These are phyloP conservation scores for Pterobdella sp. DNA, from an alignment of 2,888 invertebrate species.

Conservation along the genomic window DNA sequence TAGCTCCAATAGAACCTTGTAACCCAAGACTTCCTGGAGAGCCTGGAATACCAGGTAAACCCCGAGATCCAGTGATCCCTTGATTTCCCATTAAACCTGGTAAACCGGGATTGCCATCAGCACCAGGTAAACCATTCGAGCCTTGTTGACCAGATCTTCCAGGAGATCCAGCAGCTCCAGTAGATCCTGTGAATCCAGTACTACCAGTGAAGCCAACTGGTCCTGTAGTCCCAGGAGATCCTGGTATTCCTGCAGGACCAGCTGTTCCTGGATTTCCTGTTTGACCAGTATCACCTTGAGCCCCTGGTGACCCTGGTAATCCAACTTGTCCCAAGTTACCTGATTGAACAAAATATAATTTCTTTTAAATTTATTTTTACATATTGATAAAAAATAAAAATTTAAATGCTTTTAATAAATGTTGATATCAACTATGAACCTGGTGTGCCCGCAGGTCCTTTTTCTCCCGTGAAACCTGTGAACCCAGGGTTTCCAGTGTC, in stretches of 20 bases:
- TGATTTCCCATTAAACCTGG: background rate
- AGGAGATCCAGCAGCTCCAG: constrained; percentile 30
- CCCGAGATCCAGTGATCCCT: constrained; percentile 21
- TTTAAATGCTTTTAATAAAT: no score
- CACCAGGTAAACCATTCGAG: constrained; percentile 19
- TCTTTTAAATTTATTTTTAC: no score
- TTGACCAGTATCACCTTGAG: constrained; percentile 29
- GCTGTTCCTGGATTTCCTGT: constrained; percentile 31
- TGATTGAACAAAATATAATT: no score
- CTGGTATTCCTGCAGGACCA: constrained; percentile 29
- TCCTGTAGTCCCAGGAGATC: background rate
- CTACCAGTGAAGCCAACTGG: constrained; percentile 23
- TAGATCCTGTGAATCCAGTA: constrained; percentile 26
- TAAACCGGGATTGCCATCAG: constrained; percentile 15
- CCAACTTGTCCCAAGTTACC: background rate
- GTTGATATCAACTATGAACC: no score
- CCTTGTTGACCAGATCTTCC: background rate
- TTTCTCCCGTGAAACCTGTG: constrained; percentile 30
- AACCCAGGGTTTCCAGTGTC: constrained; percentile 30
- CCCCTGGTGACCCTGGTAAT: constrained; percentile 14
- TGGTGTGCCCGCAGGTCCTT: constrained; percentile 30
- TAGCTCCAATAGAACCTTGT: constrained; percentile 22
- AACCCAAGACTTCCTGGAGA: constrained; percentile 28
- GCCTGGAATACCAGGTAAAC: constrained; percentile 26
- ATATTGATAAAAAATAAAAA: no score